Evolutionary conservation across 2,113 vertebrate genomes (phyloP).

Genomic region (Albula goreensis): DNA sequence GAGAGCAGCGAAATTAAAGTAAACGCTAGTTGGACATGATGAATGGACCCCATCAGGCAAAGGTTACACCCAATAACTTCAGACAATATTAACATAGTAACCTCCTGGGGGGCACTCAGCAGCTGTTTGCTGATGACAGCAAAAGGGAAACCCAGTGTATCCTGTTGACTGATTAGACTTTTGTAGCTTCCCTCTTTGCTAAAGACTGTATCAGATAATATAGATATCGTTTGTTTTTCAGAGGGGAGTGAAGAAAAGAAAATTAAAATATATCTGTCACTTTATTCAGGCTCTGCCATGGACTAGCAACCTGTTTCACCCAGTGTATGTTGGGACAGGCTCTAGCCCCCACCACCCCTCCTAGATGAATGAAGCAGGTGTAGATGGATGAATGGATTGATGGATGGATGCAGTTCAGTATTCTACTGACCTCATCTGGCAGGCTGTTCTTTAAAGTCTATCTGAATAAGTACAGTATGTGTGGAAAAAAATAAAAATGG

Average conservation of each 20-base stretch:
- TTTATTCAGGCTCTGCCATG: too few species aligned
- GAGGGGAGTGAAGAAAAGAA: neutral
- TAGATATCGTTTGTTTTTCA: neutral
- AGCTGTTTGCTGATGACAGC: neutral
- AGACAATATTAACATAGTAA: slow-evolving; percentile 2
- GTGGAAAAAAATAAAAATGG: neutral
- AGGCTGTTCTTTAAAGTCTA: too few species aligned
- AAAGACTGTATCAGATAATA: neutral
- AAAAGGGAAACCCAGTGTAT: neutral
- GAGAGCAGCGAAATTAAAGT: slow-evolving; percentile 24
- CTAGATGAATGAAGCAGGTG: too few species aligned
- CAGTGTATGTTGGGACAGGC: too few species aligned
- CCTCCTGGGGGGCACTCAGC: neutral
- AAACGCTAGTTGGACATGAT: slow-evolving; percentile 24
- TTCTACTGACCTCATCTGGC: too few species aligned
- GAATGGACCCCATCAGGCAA: slow-evolving; percentile 28
- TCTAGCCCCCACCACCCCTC: too few species aligned
- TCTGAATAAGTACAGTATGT: too few species aligned
- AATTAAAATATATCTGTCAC: neutral
- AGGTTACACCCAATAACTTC: slow-evolving; percentile 21
- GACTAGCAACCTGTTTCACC: too few species aligned
- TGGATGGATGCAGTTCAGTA: too few species aligned
- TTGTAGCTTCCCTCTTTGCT: neutral
- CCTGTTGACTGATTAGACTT: neutral
- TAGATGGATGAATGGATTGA: too few species aligned